Evolutionary conservation across 2,113 vertebrate genomes (phyloP).

Genomic region (Engraulis encrasicolus): DNA sequence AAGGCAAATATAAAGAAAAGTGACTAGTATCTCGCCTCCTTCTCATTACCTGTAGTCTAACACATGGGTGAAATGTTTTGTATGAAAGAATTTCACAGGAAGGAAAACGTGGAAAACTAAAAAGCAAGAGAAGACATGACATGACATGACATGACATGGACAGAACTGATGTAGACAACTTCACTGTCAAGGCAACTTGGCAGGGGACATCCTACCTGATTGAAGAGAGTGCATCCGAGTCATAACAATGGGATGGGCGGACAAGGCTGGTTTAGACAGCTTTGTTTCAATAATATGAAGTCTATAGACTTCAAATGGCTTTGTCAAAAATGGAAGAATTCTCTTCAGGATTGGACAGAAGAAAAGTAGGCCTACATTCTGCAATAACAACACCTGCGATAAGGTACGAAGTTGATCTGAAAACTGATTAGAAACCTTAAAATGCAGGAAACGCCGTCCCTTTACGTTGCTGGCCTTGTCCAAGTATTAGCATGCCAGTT

Average conservation of each 20-base stretch:
- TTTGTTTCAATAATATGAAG: neutral
- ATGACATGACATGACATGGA: neutral
- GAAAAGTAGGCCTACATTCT: neutral
- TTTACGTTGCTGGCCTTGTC: slow-evolving; percentile 1
- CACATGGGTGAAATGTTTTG: neutral
- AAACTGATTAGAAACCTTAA: too few species aligned
- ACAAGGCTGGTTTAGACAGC: neutral
- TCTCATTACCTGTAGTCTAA: neutral
- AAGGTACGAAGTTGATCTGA: too few species aligned
- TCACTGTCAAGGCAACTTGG: neutral
- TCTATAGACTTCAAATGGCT: neutral
- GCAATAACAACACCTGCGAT: neutral
- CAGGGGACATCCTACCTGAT: neutral
- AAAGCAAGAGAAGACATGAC: neutral
- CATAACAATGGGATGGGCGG: too few species aligned
- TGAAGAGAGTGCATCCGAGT: too few species aligned
- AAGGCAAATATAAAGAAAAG: too few species aligned
- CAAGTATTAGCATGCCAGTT: neutral
- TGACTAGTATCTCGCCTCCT: neutral
- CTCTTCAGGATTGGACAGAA: neutral
- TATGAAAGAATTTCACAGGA: neutral
- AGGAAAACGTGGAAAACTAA: neutral
- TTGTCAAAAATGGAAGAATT: neutral
- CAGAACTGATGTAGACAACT: neutral
- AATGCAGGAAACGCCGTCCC: too few species aligned